Evolutionary conservation across 2,797 vertebrate species (phyloP), one percentile per base, ranked within the genome.

Genomic region (Psittacula echo): DNA sequence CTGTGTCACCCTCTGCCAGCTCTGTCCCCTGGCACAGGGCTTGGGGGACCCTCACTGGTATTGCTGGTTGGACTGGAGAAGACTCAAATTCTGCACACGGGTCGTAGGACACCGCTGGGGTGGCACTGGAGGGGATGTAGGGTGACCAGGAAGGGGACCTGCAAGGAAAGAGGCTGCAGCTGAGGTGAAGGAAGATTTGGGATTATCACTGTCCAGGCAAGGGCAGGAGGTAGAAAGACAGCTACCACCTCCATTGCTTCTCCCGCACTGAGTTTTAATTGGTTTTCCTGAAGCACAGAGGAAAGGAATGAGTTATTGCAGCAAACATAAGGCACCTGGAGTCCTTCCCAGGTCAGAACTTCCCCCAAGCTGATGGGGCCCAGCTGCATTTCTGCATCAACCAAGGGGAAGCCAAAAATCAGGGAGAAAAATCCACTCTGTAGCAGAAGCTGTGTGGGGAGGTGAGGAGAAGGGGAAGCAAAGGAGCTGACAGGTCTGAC

Each of bases 341-440:
- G 62, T 45, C 65, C 41, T 93, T 94, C 88, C 94, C 86, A 90
- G 94, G 94, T 95, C 91, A 94, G 77, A 89, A 62, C 67, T 85
- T 94, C 71, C 78, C 66, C 61, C 0, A 0, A 47, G 81, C 84
- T 4, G 21, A 71, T 85, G 91, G 48, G 91, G 61, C 83, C 94
- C 89, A 94, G 89, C 91, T 92, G 74, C 15, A 1, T 39, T 78
- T 77, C 88, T 90, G 72, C 88, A 95, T 56, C 58, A 66, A 17
- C 47, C 8, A 9, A 54, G 41, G 81, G 11, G 41, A 79, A 74
- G 91, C 90, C 87, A 94, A 88, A 77, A 90, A 58, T 9, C 44
- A 73, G 34, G 64, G 58, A 81, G 66, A 76, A 91, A 72, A 82
- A 76, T 42, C 39, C 74, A 81, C 26, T 4, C 0, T 34, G 70